Evolutionary conservation across 2,888 invertebrate species (phyloP).

Genomic region (Drosophila paracracens): DNA sequence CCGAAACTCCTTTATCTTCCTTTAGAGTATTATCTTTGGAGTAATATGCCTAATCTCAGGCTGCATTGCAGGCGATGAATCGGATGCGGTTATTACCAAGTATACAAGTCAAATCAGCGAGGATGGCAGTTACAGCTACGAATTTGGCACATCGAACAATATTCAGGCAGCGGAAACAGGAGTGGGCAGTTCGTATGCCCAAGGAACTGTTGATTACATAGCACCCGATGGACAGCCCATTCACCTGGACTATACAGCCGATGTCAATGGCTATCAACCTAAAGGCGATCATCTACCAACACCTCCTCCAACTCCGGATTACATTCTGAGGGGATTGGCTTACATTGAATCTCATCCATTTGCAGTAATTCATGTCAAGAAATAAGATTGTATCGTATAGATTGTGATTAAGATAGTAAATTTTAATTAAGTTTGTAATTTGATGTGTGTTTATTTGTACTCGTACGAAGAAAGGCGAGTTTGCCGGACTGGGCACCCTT

Average conservation of each 20-base stretch:
- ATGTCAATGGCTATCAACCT: constrained; percentile 83
- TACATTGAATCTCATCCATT: constrained; percentile 82
- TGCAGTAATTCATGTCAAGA: constrained; percentile 55
- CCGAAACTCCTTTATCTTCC: constrained; percentile 6
- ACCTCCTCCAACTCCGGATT: constrained; percentile 83
- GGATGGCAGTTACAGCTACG: constrained; percentile 85
- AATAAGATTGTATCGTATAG: constrained; percentile 39
- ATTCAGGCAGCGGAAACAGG: constrained; percentile 87
- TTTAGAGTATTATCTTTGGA: constrained; percentile 52
- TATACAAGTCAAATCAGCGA: constrained; percentile 66
- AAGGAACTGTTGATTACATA: constrained; percentile 71
- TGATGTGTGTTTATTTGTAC: constrained; percentile 6
- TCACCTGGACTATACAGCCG: constrained; percentile 80
- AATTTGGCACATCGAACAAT: constrained; percentile 87
- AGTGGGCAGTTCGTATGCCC: constrained; percentile 85
- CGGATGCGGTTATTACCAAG: constrained; percentile 66
- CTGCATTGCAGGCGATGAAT: constrained; percentile 63
- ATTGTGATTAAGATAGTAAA: constrained; percentile 49
- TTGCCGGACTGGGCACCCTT: neutral
- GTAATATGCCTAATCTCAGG: constrained; percentile 50
- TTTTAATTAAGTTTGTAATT: constrained; percentile 25
- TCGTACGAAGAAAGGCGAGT: neutral
- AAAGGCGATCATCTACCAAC: constrained; percentile 83
- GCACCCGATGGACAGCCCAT: constrained; percentile 82
- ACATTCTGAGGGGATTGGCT: constrained; percentile 75